These are phyloP conservation scores for Zaprionus vittiger DNA, from an alignment of 1,140 invertebrate species.

Conservation along the genomic window DNA sequence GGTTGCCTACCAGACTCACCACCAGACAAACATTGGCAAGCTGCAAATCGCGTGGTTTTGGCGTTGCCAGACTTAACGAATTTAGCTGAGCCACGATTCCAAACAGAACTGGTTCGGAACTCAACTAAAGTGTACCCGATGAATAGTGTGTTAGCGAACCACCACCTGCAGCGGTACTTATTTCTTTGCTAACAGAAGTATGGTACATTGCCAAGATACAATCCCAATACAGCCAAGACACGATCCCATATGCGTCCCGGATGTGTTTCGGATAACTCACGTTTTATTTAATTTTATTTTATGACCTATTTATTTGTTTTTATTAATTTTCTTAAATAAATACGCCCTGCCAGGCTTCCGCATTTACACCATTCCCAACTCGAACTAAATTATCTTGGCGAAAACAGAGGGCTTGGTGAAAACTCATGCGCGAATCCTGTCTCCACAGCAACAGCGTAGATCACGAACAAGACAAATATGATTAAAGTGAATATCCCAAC, in stretches of 20 bases:
- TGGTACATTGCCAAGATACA: too few relatives aligned
- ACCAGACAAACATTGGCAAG: conserved; percentile 4
- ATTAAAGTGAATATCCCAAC: conserved; percentile 39
- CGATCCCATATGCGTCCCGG: too few relatives aligned
- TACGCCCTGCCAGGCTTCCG: too few relatives aligned
- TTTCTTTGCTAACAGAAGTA: too few relatives aligned
- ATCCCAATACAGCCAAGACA: too few relatives aligned
- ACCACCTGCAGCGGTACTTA: background rate
- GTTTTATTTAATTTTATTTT: too few relatives aligned
- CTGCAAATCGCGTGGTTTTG: conserved; percentile 34
- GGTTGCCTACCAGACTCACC: background rate
- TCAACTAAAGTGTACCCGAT: background rate
- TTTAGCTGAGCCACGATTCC: background rate
- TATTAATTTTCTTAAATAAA: too few relatives aligned
- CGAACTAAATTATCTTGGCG: conserved; percentile 4
- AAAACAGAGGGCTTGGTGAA: background rate
- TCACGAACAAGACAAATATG: conserved; percentile 32
- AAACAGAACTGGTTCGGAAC: background rate
- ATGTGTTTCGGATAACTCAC: too few relatives aligned
- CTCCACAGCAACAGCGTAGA: conserved; percentile 36
- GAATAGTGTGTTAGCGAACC: background rate
- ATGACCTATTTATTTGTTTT: background rate
- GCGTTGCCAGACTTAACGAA: conserved; percentile 28
- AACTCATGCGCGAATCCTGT: conserved; percentile 32
- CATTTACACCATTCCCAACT: too few relatives aligned